Percentiles rank a stretch among this genome's conserved stretches.
Evolutionary conservation across 1,140 invertebrate species (phyloP).

Genomic region (Brachionus asplanchnoidis): DNA sequence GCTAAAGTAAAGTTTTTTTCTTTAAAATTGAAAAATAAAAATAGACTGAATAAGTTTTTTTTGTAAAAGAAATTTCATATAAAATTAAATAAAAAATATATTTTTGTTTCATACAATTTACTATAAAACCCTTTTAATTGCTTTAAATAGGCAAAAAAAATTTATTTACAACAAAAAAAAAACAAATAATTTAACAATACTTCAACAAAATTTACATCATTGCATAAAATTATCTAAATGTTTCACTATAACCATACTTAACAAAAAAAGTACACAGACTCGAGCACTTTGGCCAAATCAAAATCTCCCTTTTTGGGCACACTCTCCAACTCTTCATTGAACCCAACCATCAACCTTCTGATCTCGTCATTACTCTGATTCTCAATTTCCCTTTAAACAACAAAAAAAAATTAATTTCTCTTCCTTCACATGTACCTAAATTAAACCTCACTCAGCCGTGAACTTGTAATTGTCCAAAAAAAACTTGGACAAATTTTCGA

Average conservation of each 20-base stretch:
- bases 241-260: constrained; percentile 6
- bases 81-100: neutral
- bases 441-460: neutral
- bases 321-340: constrained; percentile 11
- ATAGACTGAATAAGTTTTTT: too few species aligned
- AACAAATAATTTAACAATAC: neutral
- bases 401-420: neutral
- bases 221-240: neutral
- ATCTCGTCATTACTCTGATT: neutral
- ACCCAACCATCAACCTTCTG: neutral
- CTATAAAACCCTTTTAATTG: neutral
- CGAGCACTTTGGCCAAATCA: constrained; percentile 1
- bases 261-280: constrained; percentile 40
- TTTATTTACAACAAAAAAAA: neutral
- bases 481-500: constrained; percentile 53
- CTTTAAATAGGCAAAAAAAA: neutral
- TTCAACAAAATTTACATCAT: neutral
- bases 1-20: too few species aligned
- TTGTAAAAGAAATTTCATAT: too few species aligned
- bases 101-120: neutral
- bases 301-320: constrained; percentile 25
- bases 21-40: too few species aligned
- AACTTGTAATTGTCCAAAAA: constrained; percentile 35
- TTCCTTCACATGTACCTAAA: too few species aligned
- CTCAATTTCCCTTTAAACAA: constrained; percentile 40